These are phyloP conservation scores for Oostethus manadensis DNA, from an alignment of 2,113 vertebrate genomes.

Conservation along the genomic window DNA sequence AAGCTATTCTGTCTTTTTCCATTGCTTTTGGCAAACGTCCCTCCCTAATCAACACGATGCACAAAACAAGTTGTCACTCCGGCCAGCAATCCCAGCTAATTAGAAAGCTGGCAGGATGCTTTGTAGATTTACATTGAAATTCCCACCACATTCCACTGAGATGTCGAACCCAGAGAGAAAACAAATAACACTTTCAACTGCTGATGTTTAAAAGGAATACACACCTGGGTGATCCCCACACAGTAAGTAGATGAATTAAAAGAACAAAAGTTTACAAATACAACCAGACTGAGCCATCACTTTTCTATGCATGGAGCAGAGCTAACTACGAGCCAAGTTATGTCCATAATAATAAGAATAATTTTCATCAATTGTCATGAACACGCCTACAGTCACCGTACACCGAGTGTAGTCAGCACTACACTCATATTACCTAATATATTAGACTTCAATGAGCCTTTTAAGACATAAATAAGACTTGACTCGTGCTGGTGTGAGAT, in stretches of 20 bases:
- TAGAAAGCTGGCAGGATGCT: conserved; percentile 37
- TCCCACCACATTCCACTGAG: conserved; percentile 33
- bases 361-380: too few species aligned
- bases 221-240: conserved; percentile 24
- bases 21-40: conserved; percentile 51
- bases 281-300: conserved; percentile 5
- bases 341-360: too few species aligned
- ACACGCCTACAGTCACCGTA: too few species aligned
- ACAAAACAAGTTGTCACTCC: conserved; percentile 65
- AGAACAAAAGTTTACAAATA: conserved; percentile 15
- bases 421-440: too few species aligned
- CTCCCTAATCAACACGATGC: conserved; percentile 44
- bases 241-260: conserved; percentile 24
- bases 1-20: conserved; percentile 34
- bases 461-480: too few species aligned
- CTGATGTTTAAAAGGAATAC: conserved; percentile 8
- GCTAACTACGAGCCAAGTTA: too few species aligned
- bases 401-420: too few species aligned
- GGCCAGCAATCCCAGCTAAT: conserved; percentile 52
- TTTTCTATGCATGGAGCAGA: too few species aligned
- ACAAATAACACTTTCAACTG: conserved; percentile 4
- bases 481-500: too few species aligned
- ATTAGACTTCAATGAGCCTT: too few species aligned
- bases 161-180: conserved; percentile 17
- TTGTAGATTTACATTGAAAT: conserved; percentile 43